phyloP scores from a whole-genome alignment of 2,888 invertebrate species.

The Drosophila nigricruria region DNA sequence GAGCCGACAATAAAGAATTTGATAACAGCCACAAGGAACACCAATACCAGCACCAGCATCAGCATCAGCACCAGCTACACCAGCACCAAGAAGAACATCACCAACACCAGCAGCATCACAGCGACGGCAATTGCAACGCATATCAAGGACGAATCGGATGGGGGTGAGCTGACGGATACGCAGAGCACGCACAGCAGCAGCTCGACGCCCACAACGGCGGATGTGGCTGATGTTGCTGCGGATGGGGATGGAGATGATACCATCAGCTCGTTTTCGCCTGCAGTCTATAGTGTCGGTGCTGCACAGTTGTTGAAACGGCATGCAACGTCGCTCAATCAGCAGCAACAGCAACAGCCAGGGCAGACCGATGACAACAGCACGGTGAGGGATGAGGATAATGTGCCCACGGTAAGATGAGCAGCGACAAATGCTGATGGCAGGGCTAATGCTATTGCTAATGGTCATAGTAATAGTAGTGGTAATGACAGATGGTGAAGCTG shows the following conservation, averaged over 20 bases:
- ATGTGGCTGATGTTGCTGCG: constrained; percentile 76
- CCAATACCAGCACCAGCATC: constrained; percentile 1
- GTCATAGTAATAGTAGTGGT: not conserved
- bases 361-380: constrained; percentile 61
- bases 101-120: constrained; percentile 6
- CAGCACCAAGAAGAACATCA: constrained; percentile 2
- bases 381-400: constrained; percentile 68
- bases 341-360: constrained; percentile 39
- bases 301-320: constrained; percentile 53
- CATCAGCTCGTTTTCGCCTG: constrained; percentile 66
- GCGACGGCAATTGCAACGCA: constrained; percentile 16
- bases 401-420: constrained; percentile 70
- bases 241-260: constrained; percentile 32
- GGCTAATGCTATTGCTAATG: not conserved
- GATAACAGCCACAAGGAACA: constrained; percentile 5
- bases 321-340: constrained; percentile 29
- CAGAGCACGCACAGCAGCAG: constrained; percentile 75
- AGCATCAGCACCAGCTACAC: constrained; percentile 13
- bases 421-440: not conserved
- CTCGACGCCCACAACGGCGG: constrained; percentile 83
- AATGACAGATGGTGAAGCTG: not conserved
- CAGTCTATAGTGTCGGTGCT: constrained; percentile 20
- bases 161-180: constrained; percentile 68
- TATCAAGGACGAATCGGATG: constrained; percentile 64
- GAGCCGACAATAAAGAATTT: constrained; percentile 21